phyloP scores from a whole-genome alignment of 2,113 vertebrate genomes.

The Pluvianellus socialis region DNA sequence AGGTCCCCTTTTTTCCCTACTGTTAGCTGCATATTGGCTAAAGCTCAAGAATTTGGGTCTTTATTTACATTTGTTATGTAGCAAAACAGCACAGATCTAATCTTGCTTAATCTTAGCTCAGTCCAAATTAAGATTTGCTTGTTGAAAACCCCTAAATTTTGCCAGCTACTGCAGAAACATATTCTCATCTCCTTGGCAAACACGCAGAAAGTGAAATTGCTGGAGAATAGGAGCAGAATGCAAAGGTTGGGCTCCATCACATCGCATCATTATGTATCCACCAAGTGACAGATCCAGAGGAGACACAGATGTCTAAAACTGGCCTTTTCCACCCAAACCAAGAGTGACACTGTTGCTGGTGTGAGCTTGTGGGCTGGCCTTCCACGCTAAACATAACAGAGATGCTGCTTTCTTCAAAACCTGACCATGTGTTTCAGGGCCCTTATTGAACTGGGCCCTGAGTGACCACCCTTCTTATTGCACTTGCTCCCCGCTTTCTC shows the following conservation, averaged over 20 bases:
- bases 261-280: not conserved
- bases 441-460: not conserved
- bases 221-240: not conserved
- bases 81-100: not conserved
- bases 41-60: not conserved
- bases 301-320: not conserved
- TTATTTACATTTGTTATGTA: not conserved
- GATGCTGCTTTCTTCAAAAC: not conserved
- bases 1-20: not conserved
- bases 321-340: not conserved
- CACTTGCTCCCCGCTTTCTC: not conserved
- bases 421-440: not conserved
- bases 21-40: not conserved
- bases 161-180: not conserved
- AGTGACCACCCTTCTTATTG: not conserved
- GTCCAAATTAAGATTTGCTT: not conserved
- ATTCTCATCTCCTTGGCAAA: not conserved
- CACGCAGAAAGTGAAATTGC: not conserved
- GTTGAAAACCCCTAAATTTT: not conserved
- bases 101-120: not conserved
- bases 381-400: not conserved
- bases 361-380: not conserved
- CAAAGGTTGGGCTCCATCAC: not conserved
- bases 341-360: not conserved
- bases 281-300: not conserved